Percentiles rank a stretch among this genome's conserved stretches.
Evolutionary conservation across 2,113 vertebrate genomes (phyloP).

Genomic region (Xyrauchen texanus): DNA sequence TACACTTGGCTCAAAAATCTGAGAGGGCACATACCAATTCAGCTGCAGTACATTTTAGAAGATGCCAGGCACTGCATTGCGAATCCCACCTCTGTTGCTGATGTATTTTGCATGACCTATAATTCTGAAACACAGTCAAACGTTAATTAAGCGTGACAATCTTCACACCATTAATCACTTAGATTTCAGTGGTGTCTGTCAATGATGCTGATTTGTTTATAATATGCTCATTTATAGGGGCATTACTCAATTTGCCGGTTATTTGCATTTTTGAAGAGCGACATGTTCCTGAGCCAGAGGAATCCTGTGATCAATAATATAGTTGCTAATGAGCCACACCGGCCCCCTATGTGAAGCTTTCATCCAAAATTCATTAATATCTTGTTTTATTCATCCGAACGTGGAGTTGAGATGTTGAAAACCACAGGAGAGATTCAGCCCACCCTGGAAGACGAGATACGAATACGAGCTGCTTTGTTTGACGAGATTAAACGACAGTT

Average conservation of each 20-base stretch:
- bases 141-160: slow-evolving; percentile 57
- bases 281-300: slow-evolving; percentile 65
- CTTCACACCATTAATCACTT: slow-evolving; percentile 19
- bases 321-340: slow-evolving; percentile 72
- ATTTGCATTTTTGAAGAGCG: slow-evolving; percentile 66
- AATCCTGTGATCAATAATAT: slow-evolving; percentile 79
- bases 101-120: slow-evolving; percentile 55
- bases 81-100: neutral
- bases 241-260: slow-evolving; percentile 66
- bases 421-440: slow-evolving; percentile 64
- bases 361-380: slow-evolving; percentile 81
- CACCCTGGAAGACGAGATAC: slow-evolving; percentile 60
- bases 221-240: slow-evolving; percentile 70
- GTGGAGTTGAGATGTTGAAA: slow-evolving; percentile 72
- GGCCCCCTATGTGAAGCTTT: slow-evolving; percentile 72
- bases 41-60: too few relatives aligned
- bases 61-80: too few relatives aligned
- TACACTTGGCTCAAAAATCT: too few relatives aligned
- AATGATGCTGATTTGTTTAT: slow-evolving; percentile 70
- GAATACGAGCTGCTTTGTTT: slow-evolving; percentile 10
- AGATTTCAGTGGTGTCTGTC: slow-evolving; percentile 60
- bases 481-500: slow-evolving; percentile 33
- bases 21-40: too few relatives aligned
- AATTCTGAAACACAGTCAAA: slow-evolving; percentile 39
- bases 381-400: slow-evolving; percentile 78